phyloP scores from a whole-genome alignment of 2,113 vertebrate species.

The Takifugu flavidus region DNA sequence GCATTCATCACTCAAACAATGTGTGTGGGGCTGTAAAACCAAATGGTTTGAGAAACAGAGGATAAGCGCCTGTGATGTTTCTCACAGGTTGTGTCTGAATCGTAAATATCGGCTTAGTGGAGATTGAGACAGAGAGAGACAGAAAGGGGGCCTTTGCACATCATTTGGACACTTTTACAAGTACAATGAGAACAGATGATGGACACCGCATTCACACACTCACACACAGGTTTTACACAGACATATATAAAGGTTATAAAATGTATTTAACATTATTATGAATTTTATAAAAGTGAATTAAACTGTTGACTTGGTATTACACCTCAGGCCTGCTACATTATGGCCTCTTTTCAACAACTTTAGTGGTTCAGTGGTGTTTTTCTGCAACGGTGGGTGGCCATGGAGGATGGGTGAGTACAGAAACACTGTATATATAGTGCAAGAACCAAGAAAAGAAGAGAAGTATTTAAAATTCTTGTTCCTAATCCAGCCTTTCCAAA shows the following conservation, averaged over 20 bases:
- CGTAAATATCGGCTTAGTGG: conserved; percentile 32
- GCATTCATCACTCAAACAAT: conserved; percentile 54
- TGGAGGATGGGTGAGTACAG: conserved; percentile 18
- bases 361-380: conserved; percentile 14
- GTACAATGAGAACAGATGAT: too few species aligned
- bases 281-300: too few species aligned
- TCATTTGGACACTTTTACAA: too few species aligned
- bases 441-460: conserved; percentile 7
- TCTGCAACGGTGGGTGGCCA: conserved; percentile 36
- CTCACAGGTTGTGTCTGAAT: conserved; percentile 55
- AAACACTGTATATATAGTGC: conserved; percentile 36
- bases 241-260: too few species aligned
- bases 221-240: too few species aligned
- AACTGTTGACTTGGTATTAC: conserved; percentile 3
- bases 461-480: conserved; percentile 39
- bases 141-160: too few species aligned
- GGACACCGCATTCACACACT: too few species aligned
- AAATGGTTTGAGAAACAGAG: conserved; percentile 13
- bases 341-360: conserved; percentile 10
- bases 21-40: conserved; percentile 46
- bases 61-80: conserved; percentile 50
- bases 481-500: conserved; percentile 40
- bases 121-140: background rate
- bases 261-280: too few species aligned
- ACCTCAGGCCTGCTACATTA: conserved; percentile 35